phyloP scores from a whole-genome alignment of 2,113 vertebrate species.

The Hassar affinis region DNA sequence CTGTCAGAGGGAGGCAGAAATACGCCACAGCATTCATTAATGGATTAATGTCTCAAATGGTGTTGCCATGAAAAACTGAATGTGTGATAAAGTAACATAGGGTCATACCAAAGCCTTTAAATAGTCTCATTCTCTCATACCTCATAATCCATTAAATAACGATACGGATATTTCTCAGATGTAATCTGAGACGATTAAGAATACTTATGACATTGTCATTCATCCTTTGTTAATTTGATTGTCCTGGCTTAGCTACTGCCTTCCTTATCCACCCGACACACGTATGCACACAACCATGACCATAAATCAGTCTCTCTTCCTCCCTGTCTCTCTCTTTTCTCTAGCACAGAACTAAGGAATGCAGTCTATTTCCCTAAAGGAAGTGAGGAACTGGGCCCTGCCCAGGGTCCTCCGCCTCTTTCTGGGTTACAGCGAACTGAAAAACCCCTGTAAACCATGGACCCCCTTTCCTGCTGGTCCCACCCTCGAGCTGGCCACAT shows the following conservation, averaged over 20 bases:
- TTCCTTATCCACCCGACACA: background rate
- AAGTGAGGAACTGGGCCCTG: slow-evolving; percentile 50
- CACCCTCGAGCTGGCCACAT: slow-evolving; percentile 48
- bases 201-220: slow-evolving; percentile 1
- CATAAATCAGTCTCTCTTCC: slow-evolving; percentile 4
- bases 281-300: background rate
- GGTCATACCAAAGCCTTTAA: slow-evolving; percentile 47
- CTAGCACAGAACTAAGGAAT: slow-evolving; percentile 45
- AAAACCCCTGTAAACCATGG: slow-evolving; percentile 60
- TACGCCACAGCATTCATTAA: background rate
- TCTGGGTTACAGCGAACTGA: slow-evolving; percentile 44
- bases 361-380: slow-evolving; percentile 64
- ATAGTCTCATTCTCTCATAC: background rate
- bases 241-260: background rate
- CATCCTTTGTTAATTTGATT: slow-evolving; percentile 13
- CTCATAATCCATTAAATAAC: background rate
- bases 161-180: background rate
- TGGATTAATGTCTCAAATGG: slow-evolving; percentile 49
- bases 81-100: slow-evolving; percentile 40
- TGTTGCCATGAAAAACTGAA: slow-evolving; percentile 32
- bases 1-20: background rate
- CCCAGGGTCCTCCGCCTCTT: slow-evolving; percentile 48
- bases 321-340: slow-evolving; percentile 23
- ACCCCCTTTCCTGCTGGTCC: slow-evolving; percentile 61
- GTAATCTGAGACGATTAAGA: background rate